Percentiles rank a stretch among this genome's conserved stretches.
Evolutionary conservation across 1,140 invertebrate species (phyloP).

Genomic region (Globodera ellingtonae): DNA sequence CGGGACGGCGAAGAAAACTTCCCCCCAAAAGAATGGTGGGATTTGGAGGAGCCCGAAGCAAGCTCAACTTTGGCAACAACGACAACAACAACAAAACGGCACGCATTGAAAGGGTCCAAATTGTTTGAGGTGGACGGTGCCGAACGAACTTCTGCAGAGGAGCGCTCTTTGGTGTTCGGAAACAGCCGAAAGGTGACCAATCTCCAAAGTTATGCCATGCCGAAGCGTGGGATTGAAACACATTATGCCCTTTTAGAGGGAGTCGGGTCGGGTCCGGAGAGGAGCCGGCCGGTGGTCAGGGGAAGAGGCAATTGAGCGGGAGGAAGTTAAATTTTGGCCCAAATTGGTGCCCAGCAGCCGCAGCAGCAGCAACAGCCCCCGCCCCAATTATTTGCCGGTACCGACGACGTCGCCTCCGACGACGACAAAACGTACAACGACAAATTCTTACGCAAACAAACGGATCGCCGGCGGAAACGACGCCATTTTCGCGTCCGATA

Average conservation of each 20-base stretch:
- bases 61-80: not conserved
- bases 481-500: not conserved
- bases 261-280: conserved; percentile 7
- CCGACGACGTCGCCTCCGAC: not conserved
- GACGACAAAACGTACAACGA: not conserved
- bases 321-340: conserved; percentile 20
- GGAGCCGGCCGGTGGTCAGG: not conserved
- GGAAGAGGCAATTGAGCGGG: conserved; percentile 17
- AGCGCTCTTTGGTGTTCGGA: not conserved
- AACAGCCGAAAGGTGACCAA: not conserved
- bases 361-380: not conserved
- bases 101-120: not conserved
- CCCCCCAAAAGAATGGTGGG: conserved; percentile 28
- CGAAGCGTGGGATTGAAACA: not conserved
- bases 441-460: not conserved
- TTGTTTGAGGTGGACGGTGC: not conserved
- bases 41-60: conserved; percentile 4
- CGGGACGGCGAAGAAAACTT: not conserved
- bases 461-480: not conserved
- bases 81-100: not conserved
- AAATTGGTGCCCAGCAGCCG: conserved; percentile 6
- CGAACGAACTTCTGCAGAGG: not conserved
- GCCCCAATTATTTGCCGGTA: not conserved
- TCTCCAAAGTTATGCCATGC: not conserved
- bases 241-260: not conserved